These are phyloP conservation scores for Poecilobothrus nobilitatus DNA, from an alignment of 2,888 invertebrate genomes.

Conservation along the genomic window DNA sequence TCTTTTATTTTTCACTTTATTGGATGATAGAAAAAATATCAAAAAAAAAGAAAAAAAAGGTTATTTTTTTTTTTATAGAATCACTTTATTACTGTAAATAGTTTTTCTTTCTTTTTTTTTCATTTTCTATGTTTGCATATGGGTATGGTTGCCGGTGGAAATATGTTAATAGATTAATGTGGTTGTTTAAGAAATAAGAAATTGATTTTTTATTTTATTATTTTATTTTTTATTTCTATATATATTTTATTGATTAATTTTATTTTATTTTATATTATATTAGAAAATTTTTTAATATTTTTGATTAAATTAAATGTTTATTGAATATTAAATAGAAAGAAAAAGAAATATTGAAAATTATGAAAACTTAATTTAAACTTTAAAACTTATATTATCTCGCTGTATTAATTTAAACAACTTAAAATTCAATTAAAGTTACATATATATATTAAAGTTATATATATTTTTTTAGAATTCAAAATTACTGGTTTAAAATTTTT, in stretches of 20 bases:
- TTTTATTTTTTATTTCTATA: not conserved
- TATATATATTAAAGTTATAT: too few species aligned
- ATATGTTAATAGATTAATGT: slow-evolving; percentile 6
- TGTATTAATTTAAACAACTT: too few species aligned
- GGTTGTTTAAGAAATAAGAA: not conserved
- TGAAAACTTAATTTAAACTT: too few species aligned
- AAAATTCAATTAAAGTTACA: too few species aligned
- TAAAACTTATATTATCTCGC: too few species aligned
- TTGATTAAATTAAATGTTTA: too few species aligned
- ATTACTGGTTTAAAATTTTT: too few species aligned
- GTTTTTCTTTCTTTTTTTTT: not conserved
- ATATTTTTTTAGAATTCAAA: too few species aligned
- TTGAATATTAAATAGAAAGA: too few species aligned
- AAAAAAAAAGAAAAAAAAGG: not conserved
- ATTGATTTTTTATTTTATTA: not conserved
- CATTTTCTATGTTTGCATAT: not conserved
- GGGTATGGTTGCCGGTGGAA: not conserved
- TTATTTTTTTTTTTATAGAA: not conserved
- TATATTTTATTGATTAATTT: not conserved
- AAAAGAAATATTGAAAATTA: too few species aligned
- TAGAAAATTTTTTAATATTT: too few species aligned
- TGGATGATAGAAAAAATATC: not conserved
- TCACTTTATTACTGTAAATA: not conserved
- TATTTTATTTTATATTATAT: too few species aligned
- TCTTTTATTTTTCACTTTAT: slow-evolving; percentile 3